Percentiles rank a stretch among this genome's conserved stretches.
Conservation (phyloP, 2,113 vertebrate species). For the Mormoops blainvillei region DNA sequence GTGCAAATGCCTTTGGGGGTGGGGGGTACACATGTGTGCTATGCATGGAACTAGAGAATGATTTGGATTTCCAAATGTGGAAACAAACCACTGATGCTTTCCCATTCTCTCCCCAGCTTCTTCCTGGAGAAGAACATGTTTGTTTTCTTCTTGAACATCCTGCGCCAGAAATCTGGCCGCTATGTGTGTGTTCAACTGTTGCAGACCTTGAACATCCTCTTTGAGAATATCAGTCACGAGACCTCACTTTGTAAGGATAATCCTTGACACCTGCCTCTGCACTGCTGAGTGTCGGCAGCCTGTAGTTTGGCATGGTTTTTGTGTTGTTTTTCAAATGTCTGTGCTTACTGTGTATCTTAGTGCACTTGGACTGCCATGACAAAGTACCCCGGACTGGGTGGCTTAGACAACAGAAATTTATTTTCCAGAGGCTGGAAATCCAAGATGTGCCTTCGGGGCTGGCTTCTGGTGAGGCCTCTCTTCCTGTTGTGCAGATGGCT, state of each 20-base stretch:
- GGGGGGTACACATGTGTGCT: fast-evolving
- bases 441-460: neutral
- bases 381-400: neutral
- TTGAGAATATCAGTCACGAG: conserved; percentile 98
- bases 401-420: neutral
- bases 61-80: neutral
- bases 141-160: conserved; percentile 98
- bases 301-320: neutral
- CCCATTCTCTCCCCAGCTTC: conserved; percentile 84
- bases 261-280: neutral
- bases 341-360: neutral
- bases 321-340: neutral
- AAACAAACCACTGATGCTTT: neutral
- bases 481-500: neutral
- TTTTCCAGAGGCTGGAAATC: neutral
- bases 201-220: conserved; percentile 98
- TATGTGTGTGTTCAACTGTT: conserved; percentile 98
- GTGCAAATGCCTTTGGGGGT: neutral
- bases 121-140: conserved; percentile 99
- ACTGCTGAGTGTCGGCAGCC: neutral
- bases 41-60: neutral
- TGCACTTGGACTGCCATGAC: neutral
- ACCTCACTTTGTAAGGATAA: conserved; percentile 93
- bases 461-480: neutral
- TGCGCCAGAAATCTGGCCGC: conserved; percentile 96